These are phyloP conservation scores for Cacoxenus indagator DNA, from an alignment of 2,888 invertebrate genomes.

Conservation along the genomic window DNA sequence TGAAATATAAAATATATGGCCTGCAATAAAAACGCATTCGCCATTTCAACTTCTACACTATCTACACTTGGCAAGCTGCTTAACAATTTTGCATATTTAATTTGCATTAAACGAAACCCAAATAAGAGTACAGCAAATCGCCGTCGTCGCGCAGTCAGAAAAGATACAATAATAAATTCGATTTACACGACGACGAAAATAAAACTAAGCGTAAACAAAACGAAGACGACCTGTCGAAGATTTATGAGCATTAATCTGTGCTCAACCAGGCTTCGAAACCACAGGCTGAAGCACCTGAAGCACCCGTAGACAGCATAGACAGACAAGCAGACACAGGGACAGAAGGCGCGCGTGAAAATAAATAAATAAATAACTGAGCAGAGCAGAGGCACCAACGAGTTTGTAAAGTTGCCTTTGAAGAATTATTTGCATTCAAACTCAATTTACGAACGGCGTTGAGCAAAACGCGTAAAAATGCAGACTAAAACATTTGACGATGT, in stretches of 20 bases:
- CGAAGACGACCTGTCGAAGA: background rate
- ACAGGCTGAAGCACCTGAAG: background rate
- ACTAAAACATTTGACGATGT: slow-evolving; percentile 9
- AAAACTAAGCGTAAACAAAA: background rate
- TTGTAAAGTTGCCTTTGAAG: background rate
- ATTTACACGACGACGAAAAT: slow-evolving; percentile 16
- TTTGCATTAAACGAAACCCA: slow-evolving; percentile 13
- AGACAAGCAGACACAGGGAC: too few species aligned
- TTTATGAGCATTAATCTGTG: slow-evolving; percentile 7
- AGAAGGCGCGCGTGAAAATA: background rate
- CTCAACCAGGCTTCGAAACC: background rate
- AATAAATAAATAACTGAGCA: background rate
- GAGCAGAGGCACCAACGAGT: background rate
- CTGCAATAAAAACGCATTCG: background rate
- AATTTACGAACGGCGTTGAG: slow-evolving; percentile 12
- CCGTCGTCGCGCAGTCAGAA: background rate
- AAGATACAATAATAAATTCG: slow-evolving; percentile 6
- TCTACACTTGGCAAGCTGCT: background rate
- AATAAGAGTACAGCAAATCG: too few species aligned
- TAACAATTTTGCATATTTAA: background rate
- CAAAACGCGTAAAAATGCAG: background rate
- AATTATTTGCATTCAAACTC: slow-evolving; percentile 21
- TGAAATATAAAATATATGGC: too few species aligned
- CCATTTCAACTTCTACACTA: background rate
- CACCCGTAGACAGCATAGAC: background rate